phyloP scores from a whole-genome alignment of 2,113 vertebrate genomes.

The Charadrius vociferus region DNA sequence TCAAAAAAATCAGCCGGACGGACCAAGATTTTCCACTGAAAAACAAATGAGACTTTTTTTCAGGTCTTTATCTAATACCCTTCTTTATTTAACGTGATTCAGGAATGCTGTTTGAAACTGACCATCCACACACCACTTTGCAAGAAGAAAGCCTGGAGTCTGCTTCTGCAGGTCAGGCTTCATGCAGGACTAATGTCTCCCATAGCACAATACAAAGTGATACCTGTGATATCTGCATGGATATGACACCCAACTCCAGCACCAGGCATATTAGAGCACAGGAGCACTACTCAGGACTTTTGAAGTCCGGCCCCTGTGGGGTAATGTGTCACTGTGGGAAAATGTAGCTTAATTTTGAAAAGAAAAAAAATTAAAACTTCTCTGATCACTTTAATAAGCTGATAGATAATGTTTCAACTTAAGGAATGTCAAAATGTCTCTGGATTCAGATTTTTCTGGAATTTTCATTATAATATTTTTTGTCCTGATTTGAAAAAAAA shows the following conservation, averaged over 20 bases:
- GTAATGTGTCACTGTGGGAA: neutral
- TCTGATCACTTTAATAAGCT: neutral
- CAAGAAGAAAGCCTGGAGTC: neutral
- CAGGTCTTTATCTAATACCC: neutral
- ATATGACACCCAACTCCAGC: neutral
- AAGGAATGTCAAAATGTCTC: neutral
- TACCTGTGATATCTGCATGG: no score
- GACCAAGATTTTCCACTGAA: neutral
- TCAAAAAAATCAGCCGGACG: neutral
- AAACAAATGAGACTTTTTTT: neutral
- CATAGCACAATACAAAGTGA: neutral
- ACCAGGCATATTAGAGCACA: neutral
- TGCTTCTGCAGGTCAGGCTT: neutral
- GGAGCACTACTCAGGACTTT: neutral
- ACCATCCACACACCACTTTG: neutral
- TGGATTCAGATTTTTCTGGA: neutral
- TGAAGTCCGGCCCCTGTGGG: neutral
- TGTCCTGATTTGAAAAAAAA: neutral
- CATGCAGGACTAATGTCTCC: neutral
- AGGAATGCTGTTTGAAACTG: neutral
- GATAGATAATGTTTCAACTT: neutral
- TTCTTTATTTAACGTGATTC: neutral
- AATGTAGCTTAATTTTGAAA: neutral
- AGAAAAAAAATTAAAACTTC: accelerated
- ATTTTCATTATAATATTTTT: slow-evolving; percentile 14